Base-by-base conservation (phyloP, 2,113 vertebrate genomes). In the Marcusenius ussheri region DNA sequence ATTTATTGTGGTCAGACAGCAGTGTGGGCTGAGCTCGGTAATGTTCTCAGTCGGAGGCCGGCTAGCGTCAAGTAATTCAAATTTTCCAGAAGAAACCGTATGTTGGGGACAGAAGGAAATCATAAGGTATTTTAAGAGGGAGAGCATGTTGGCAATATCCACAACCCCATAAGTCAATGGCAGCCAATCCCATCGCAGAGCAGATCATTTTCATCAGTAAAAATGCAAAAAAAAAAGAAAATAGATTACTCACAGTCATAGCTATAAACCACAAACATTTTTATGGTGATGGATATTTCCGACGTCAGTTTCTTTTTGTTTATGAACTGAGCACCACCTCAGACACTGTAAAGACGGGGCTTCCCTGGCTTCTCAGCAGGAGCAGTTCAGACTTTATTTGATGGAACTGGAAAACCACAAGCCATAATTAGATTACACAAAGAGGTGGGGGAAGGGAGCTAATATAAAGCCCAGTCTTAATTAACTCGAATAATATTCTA, bases 401-500 rank as follows among this genome's bases (percentile, higher is more conserved):
- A 94, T 93, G 89, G 89, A 94, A 93, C 91, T 92, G 91, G 92
- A 93, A 95, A 95, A 94, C 92, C 93, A 93, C 93, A 93, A 92
- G 92, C 92, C 92, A 92, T 95, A 94, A 96, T 95, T 94, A 94
- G 94, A 95, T 94, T 95, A 95, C 90, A 93, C 89, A 93, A n/a
- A 90, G 92, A 94, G 91, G 93, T 90, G 83, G 91, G 84, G 74
- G 47, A 66, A 89, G 86, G 89, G 92, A n/a, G 90, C 90, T 83
- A 88, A 35, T 35, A 21, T 80, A 66, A 90, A 85, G 84, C 27
- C 24, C 89, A 90, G 89, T 90, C 91, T 91, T 95, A 95, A 96
- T 96, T 96, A 96, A 94, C 93, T 93, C 91, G 90, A 94, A 94
- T 93, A 92, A 94, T 95, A 95, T 95, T 95, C 94, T 95, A 95